Conservation (phyloP, 2,113 vertebrate genomes). For the Hemibagrus wyckioides region DNA sequence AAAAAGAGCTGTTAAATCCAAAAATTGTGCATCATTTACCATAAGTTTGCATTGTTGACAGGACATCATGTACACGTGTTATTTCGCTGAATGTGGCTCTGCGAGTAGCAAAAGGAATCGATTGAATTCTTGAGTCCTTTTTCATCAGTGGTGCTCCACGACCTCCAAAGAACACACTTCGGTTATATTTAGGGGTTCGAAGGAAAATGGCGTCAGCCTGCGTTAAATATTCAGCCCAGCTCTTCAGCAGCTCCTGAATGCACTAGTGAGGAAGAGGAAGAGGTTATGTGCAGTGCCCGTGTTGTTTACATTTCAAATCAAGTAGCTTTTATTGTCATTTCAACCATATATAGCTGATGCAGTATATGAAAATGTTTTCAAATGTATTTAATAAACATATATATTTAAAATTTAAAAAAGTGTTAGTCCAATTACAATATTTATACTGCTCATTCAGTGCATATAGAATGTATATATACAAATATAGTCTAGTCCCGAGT, state of each 20-base stretch:
- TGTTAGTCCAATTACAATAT: too few relatives aligned
- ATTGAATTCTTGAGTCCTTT: slow-evolving; percentile 79
- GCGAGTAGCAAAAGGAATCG: slow-evolving; percentile 84
- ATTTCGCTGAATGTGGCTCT: slow-evolving; percentile 89
- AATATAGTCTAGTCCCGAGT: too few relatives aligned
- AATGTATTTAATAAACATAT: too few relatives aligned
- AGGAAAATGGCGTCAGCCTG: slow-evolving; percentile 83
- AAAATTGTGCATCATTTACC: slow-evolving; percentile 76
- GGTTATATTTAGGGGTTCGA: slow-evolving; percentile 80
- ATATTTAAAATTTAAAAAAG: too few relatives aligned
- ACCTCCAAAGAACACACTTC: slow-evolving; percentile 78
- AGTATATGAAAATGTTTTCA: too few relatives aligned
- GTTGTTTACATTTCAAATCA: not conserved
- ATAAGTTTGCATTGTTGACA: slow-evolving; percentile 83
- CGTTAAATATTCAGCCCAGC: slow-evolving; percentile 79
- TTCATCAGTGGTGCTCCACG: slow-evolving; percentile 71
- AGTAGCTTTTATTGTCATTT: too few relatives aligned
- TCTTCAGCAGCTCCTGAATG: slow-evolving; percentile 84
- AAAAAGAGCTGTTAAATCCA: not conserved
- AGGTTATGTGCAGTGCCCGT: too few relatives aligned
- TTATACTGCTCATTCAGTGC: too few relatives aligned
- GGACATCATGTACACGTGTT: slow-evolving; percentile 74
- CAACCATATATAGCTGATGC: too few relatives aligned
- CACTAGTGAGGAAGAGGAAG: slow-evolving; percentile 73
- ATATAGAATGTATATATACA: too few relatives aligned